Conservation (phyloP, 2,797 vertebrate genomes). For the Pseudomugil tenellus region DNA sequence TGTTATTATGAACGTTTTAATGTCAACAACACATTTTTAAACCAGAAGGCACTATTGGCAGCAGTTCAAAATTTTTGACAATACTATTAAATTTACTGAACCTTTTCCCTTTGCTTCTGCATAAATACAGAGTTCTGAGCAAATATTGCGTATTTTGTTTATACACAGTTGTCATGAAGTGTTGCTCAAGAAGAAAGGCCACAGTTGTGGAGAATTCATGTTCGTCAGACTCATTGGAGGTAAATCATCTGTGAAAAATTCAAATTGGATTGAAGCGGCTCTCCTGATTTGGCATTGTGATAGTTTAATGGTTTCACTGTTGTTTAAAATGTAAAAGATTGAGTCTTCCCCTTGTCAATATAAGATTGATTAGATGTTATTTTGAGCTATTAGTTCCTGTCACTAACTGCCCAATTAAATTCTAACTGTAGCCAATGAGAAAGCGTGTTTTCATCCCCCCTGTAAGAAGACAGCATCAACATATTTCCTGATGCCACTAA, state of each 20-base stretch:
- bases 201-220: conserved; percentile 47
- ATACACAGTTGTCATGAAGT: conserved; percentile 38
- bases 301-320: conserved; percentile 60
- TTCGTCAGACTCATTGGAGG: conserved; percentile 49
- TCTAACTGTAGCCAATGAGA: conserved; percentile 55
- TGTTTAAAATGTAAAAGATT: conserved; percentile 60
- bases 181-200: conserved; percentile 29
- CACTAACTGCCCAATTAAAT: conserved; percentile 74
- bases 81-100: conserved; percentile 5
- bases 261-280: conserved; percentile 46
- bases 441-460: conserved; percentile 40
- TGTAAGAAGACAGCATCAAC: conserved; percentile 39
- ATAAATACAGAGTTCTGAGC: conserved; percentile 22
- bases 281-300: conserved; percentile 46
- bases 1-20: conserved; percentile 29
- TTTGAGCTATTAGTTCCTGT: conserved; percentile 64
- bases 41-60: conserved; percentile 8
- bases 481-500: conserved; percentile 36
- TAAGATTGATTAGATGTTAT: conserved; percentile 65
- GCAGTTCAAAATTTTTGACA: conserved; percentile 15
- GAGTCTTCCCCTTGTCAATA: conserved; percentile 47
- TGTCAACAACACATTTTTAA: conserved; percentile 25
- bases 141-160: conserved; percentile 32
- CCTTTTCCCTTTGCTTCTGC: conserved; percentile 5
- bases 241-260: conserved; percentile 59